Evolutionary conservation across 1,140 invertebrate genomes (phyloP).

Genomic region (Diabrotica undecimpunctata): DNA sequence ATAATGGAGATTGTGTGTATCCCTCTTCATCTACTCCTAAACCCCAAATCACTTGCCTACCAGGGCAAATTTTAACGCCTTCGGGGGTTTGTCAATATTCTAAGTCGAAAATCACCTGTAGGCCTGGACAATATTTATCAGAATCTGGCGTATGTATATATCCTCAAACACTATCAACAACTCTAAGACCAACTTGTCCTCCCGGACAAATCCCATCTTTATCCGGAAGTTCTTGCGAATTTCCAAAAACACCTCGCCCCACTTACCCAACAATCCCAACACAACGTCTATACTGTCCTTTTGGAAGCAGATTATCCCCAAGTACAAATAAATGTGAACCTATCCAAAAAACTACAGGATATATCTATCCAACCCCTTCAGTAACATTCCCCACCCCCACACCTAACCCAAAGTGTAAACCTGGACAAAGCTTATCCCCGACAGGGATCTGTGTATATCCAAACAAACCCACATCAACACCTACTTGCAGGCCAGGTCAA

Average conservation of each 20-base stretch:
- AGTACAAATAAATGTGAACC: not conserved
- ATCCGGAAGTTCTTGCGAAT: slow-evolving; percentile 9
- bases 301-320: not conserved
- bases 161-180: not conserved
- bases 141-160: slow-evolving; percentile 5
- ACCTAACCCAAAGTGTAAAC: not conserved
- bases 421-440: not conserved
- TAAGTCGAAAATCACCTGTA: not conserved
- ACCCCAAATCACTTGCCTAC: not conserved
- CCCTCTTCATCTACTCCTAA: not conserved
- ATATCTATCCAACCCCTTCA: not conserved
- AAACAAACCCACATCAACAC: not conserved
- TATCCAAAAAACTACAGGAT: not conserved
- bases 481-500: no score
- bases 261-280: not conserved
- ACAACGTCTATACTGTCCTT: not conserved
- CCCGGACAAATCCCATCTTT: slow-evolving; percentile 5
- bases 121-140: not conserved
- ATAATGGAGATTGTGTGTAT: not conserved
- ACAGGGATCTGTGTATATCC: not conserved
- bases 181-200: not conserved
- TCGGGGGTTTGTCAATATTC: slow-evolving; percentile 10
- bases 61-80: slow-evolving; percentile 4
- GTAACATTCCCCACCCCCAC: not conserved
- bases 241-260: not conserved